These are phyloP conservation scores for Piezodorus guildinii DNA, from an alignment of 1,140 invertebrate species.

Conservation along the genomic window DNA sequence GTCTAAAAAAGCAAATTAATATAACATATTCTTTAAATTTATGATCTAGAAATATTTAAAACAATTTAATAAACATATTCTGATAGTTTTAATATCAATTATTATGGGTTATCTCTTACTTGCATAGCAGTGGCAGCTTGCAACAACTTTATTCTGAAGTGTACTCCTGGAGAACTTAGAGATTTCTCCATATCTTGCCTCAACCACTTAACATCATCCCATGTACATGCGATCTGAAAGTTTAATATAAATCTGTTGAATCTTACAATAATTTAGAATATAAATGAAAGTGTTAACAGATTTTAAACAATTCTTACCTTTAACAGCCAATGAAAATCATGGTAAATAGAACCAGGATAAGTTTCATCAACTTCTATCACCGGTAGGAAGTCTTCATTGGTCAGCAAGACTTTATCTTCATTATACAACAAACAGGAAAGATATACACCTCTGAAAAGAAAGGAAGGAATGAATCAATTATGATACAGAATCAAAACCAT, in stretches of 20 bases:
- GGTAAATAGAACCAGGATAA: slow-evolving; percentile 78
- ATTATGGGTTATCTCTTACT: slow-evolving; percentile 37
- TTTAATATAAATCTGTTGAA: background rate
- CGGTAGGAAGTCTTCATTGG: slow-evolving; percentile 90
- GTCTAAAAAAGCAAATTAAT: slow-evolving; percentile 36
- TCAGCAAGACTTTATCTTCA: slow-evolving; percentile 89
- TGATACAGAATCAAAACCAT: too few relatives aligned
- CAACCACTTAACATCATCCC: slow-evolving; percentile 87
- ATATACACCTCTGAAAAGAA: slow-evolving; percentile 69
- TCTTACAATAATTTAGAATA: background rate
- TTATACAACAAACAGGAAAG: slow-evolving; percentile 84
- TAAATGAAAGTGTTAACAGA: background rate
- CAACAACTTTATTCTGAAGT: slow-evolving; percentile 83
- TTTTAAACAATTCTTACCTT: slow-evolving; percentile 56
- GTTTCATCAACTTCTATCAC: slow-evolving; percentile 94
- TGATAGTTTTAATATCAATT: too few relatives aligned
- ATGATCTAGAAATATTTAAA: too few relatives aligned
- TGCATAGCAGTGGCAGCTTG: slow-evolving; percentile 89
- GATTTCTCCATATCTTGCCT: slow-evolving; percentile 88
- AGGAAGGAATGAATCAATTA: too few relatives aligned
- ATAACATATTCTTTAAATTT: background rate
- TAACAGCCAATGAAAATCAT: slow-evolving; percentile 95
- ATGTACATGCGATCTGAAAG: slow-evolving; percentile 69
- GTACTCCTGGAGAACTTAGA: slow-evolving; percentile 70
- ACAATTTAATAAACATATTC: too few relatives aligned